Conservation (phyloP, 2,888 invertebrate species). For the Drosophila anomalata region DNA sequence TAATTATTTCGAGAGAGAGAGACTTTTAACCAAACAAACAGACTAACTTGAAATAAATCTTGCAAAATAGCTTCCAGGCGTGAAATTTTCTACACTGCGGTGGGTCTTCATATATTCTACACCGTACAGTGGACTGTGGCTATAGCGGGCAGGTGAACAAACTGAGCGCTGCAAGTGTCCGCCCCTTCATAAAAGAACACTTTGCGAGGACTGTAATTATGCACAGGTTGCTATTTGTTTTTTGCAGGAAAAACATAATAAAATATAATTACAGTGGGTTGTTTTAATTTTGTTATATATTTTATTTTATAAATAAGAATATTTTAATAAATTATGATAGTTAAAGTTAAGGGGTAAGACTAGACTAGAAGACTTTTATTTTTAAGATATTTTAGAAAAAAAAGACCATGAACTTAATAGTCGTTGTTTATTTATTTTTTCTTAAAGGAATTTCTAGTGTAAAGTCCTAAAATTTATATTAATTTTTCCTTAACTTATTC, state of each 20-base stretch:
- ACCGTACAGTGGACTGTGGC: slow-evolving; percentile 10
- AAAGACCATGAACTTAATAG: too few species aligned
- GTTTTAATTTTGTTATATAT: background rate
- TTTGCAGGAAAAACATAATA: slow-evolving; percentile 16
- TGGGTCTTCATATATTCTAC: slow-evolving; percentile 16
- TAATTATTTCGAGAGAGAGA: slow-evolving; percentile 68
- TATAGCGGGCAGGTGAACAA: slow-evolving; percentile 78
- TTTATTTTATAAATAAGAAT: background rate
- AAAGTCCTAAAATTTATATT: background rate
- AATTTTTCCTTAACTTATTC: background rate
- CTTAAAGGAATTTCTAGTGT: accelerated
- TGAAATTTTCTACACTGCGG: slow-evolving; percentile 67
- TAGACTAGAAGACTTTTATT: too few species aligned
- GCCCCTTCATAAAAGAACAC: slow-evolving; percentile 79
- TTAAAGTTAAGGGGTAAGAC: background rate
- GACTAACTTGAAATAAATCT: slow-evolving; percentile 7
- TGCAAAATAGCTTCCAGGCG: slow-evolving; percentile 81
- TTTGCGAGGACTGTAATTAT: slow-evolving; percentile 79
- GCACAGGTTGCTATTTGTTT: slow-evolving; percentile 81
- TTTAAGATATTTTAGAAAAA: too few species aligned
- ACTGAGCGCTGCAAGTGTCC: slow-evolving; percentile 80
- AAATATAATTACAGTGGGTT: background rate
- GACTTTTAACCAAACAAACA: slow-evolving; percentile 62
- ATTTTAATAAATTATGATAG: background rate
- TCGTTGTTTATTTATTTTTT: background rate